Evolutionary conservation across 2,797 vertebrate species (phyloP), one percentile per base, ranked within the genome.

Genomic region (Myiothlypis chrysogaster): DNA sequence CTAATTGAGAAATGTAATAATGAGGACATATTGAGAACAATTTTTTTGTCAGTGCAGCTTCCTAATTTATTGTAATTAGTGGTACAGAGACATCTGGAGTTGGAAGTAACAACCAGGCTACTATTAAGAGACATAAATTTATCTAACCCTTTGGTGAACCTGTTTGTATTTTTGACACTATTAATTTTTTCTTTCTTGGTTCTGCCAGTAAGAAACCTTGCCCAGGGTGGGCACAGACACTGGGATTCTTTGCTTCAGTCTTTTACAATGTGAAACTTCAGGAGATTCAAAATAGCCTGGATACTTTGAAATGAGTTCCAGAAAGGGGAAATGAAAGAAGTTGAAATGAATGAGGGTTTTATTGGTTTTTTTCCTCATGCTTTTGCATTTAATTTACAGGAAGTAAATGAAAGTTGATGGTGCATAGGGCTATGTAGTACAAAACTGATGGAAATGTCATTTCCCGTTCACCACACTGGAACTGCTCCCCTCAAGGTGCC

Each of bases 31-130:
- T 34, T 72, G 39, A 78, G 52, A 92, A 16, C 11, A 76, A 9
- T 77, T 59, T 72, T 76, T 90, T 79, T 78, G 66, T 87, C 71
- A 32, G 52, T 17, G 47, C 17, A 85, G 57, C 80, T 91, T 90
- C 76, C 82, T 91, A 69, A 92, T 94, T 85, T 81, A 85, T 69
- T 93, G 25, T 71, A 88, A 88, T 94, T 91, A 88, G 35, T 52
- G 39, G 28, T 44, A 71, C 53, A 86, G 61, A 90, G 76, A 75
- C 83, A 90, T 83, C 79, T 93, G 93, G 76, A 95, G 30, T 18
- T 81, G 35, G 50, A 83, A 90, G 35, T 59, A 90, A 68, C 3
- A 16, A 93, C 49, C 50, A 59, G 76, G 57, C 46, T 88, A 78
- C 57, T 83, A 15, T 78, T 87, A 92, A 80, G n/a, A 89, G 19